A percentile compares a stretch with the other conserved stretches of the same genome.
phyloP scores from a whole-genome alignment of 2,888 invertebrate genomes.

The Drosophila pegasa region DNA sequence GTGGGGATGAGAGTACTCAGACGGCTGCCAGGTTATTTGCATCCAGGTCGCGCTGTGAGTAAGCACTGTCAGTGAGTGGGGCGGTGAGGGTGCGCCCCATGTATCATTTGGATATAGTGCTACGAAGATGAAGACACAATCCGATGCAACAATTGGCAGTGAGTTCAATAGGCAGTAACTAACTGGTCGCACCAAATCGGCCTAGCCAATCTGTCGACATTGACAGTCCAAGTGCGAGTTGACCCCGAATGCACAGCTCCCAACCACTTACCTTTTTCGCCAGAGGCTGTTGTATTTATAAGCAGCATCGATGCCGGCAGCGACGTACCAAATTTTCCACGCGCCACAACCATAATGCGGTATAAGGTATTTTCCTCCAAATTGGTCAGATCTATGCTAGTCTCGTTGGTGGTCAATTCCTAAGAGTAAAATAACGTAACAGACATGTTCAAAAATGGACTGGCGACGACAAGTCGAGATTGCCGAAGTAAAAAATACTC shows the following conservation, averaged over 20 bases:
- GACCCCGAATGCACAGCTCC: constrained; percentile 34
- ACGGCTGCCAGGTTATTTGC: constrained; percentile 93
- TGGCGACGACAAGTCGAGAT: neutral
- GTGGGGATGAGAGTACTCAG: constrained; percentile 92
- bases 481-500: neutral
- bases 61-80: constrained; percentile 91
- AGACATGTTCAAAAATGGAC: constrained; percentile 16
- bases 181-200: neutral
- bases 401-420: constrained; percentile 90
- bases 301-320: constrained; percentile 92
- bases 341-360: constrained; percentile 92
- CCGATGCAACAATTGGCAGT: neutral
- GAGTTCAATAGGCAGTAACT: neutral
- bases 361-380: constrained; percentile 90
- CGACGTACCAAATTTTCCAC: constrained; percentile 92
- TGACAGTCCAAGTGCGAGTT: constrained; percentile 22
- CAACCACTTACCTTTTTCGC: constrained; percentile 70
- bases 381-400: constrained; percentile 87
- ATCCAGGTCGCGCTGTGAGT: constrained; percentile 93
- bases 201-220: constrained; percentile 30
- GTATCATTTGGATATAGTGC: constrained; percentile 45
- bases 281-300: constrained; percentile 87
- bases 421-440: constrained; percentile 82
- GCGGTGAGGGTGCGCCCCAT: constrained; percentile 91
- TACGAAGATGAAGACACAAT: constrained; percentile 9